A percentile compares a stretch with the other conserved stretches of the same genome.
phyloP scores from a whole-genome alignment of 2,113 vertebrate genomes.

The Rynchops niger region DNA sequence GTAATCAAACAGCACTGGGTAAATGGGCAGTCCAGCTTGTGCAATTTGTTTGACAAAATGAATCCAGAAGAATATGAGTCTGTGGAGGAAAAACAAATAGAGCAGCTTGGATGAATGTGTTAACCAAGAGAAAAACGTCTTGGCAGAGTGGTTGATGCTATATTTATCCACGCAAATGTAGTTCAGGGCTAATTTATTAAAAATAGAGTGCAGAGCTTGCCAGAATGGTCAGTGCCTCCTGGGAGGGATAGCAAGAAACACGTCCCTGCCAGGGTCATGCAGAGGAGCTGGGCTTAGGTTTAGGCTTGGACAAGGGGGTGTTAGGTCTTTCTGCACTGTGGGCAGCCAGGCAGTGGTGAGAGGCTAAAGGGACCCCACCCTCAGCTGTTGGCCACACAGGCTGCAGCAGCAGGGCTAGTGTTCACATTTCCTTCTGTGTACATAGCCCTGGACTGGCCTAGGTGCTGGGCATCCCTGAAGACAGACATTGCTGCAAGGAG shows the following conservation, averaged over 20 bases:
- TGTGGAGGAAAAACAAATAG: slow-evolving; percentile 58
- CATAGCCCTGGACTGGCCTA: background rate
- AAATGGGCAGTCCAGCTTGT: slow-evolving; percentile 55
- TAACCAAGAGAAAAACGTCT: slow-evolving; percentile 48
- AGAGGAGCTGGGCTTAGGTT: background rate
- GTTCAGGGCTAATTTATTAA: slow-evolving; percentile 27
- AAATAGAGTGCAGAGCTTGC: slow-evolving; percentile 7
- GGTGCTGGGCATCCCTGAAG: background rate
- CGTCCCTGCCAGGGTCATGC: accelerated
- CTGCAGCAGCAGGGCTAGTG: background rate
- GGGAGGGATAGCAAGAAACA: background rate
- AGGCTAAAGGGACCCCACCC: background rate
- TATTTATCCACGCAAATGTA: slow-evolving; percentile 56
- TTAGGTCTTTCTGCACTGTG: background rate
- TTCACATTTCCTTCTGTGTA: background rate
- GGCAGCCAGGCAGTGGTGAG: background rate
- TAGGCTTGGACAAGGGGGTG: background rate
- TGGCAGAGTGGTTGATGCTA: slow-evolving; percentile 42
- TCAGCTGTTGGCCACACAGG: background rate
- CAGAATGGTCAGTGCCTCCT: background rate
- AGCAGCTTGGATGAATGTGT: slow-evolving; percentile 60
- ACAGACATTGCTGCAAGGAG: background rate
- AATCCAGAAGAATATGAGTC: slow-evolving; percentile 43
- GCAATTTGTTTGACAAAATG: slow-evolving; percentile 62
- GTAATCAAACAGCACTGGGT: slow-evolving; percentile 49